Evolutionary conservation across 2,797 vertebrate species (phyloP), one percentile per base, ranked within the genome.

Genomic region (Chelon auratus): DNA sequence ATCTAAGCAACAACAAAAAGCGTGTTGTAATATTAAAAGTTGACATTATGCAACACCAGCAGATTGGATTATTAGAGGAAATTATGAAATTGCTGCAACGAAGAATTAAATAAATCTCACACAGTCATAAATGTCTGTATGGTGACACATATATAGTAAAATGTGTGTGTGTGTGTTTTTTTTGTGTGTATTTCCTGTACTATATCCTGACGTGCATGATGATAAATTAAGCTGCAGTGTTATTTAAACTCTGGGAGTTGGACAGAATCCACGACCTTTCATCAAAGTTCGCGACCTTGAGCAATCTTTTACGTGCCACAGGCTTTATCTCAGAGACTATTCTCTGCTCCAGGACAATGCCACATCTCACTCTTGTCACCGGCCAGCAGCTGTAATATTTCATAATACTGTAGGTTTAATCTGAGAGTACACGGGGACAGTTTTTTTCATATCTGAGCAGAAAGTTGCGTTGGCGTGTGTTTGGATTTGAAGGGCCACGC

Each of bases 251-350:
- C 7, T 11, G 3, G 6, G 12, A 15, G 15, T 51, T 18, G 17
- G 14, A 30, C 15, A 24, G 24, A 64, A 13, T 5, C 3, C 0
- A 0, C n/a, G 37, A 69, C 63, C 59, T 81, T 62, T 50, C 7
- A 4, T 17, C 13, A 45, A 18, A 80, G 72, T 79, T 71, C 51
- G 43, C 45, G 80, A 88, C 84, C 80, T 82, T 79, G 30, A 72
- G 59, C 15, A 17, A 72, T 47, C 40, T n/a, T 20, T 7, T 18
- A 5, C 0, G 2, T 12, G 22, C 50, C 48, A 26, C 18, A 18
- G 37, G 18, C 40, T 63, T 65, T 67, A 77, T 82, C 77, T 78
- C 50, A 4, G 0, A 2, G 14, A 37, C 33, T 14, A 2, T 37
- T 33, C 7, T 45, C 43, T 45, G 15, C 9, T 22, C 20, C 0